Percentiles rank a stretch among this genome's conserved stretches.
These are phyloP conservation scores for Strigamia maritima DNA, from an alignment of 2,888 invertebrate species.

Conservation along the genomic window DNA sequence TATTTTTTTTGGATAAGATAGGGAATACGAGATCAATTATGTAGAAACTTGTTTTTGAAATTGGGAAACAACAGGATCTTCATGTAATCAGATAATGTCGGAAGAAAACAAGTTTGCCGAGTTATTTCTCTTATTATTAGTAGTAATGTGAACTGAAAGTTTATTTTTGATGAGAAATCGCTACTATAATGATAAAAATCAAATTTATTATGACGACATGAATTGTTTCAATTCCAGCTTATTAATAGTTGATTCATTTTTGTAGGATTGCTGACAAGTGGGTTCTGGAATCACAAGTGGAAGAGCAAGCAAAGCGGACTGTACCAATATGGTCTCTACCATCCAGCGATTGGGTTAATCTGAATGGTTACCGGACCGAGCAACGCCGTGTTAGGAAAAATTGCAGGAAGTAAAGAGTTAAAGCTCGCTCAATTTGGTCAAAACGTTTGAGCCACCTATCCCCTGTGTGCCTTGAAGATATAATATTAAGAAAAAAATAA, in stretches of 20 bases:
- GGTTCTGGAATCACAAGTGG: constrained; percentile 65
- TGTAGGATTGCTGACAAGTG: constrained; percentile 80
- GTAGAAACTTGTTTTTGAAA: no score
- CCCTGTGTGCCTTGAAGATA: constrained; percentile 5
- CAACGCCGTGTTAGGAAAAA: background rate
- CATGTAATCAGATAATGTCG: constrained; percentile 8
- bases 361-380: constrained; percentile 1
- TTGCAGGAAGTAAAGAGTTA: background rate
- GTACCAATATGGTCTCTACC: constrained; percentile 49
- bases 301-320: constrained; percentile 50
- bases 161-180: no score
- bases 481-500: background rate
- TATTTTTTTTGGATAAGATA: no score
- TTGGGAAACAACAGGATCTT: background rate
- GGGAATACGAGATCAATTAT: no score
- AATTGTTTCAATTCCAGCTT: no score
- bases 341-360: constrained; percentile 43
- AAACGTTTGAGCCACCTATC: background rate
- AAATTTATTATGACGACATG: no score
- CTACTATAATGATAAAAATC: no score
- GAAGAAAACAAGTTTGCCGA: background rate
- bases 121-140: background rate
- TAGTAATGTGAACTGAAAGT: background rate
- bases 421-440: background rate
- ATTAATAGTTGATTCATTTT: constrained; percentile 43